Conservation (phyloP, 2,797 vertebrate species). For the Poeciliopsis infans region DNA sequence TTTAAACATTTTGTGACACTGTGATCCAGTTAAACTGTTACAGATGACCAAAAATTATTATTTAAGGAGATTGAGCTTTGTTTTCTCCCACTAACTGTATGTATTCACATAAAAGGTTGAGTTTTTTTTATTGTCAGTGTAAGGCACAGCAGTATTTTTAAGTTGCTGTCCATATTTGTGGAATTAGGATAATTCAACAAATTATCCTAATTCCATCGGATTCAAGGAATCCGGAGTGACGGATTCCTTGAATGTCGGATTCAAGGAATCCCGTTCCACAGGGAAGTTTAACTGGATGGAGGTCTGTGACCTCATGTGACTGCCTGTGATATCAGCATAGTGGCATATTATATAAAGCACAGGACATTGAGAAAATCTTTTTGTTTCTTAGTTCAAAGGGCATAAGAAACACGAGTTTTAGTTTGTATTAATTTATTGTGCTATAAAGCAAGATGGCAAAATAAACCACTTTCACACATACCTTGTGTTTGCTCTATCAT, state of each 20-base stretch:
- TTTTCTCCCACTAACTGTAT: background rate
- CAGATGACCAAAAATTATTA: background rate
- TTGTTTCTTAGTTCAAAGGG: background rate
- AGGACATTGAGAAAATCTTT: slow-evolving; percentile 1
- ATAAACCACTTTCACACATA: slow-evolving; percentile 3
- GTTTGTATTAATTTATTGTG: slow-evolving; percentile 29
- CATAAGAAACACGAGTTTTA: background rate
- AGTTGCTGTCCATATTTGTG: slow-evolving; percentile 5
- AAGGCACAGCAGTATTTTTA: slow-evolving; percentile 21
- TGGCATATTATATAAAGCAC: slow-evolving; percentile 2
- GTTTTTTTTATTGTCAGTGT: background rate
- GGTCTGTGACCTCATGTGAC: slow-evolving; percentile 11
- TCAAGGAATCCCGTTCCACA: slow-evolving; percentile 28
- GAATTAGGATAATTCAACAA: slow-evolving; percentile 5
- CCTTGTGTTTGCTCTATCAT: background rate
- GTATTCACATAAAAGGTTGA: background rate
- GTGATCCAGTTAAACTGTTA: background rate
- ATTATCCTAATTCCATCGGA: too few relatives aligned
- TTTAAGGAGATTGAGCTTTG: background rate
- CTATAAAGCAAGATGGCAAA: slow-evolving; percentile 20
- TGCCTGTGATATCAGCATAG: slow-evolving; percentile 28
- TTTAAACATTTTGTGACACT: background rate
- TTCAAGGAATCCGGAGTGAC: too few relatives aligned
- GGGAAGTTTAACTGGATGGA: slow-evolving; percentile 32
- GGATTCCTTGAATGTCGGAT: background rate